phyloP scores from a whole-genome alignment of 2,113 vertebrate genomes.

The Calonectris borealis region DNA sequence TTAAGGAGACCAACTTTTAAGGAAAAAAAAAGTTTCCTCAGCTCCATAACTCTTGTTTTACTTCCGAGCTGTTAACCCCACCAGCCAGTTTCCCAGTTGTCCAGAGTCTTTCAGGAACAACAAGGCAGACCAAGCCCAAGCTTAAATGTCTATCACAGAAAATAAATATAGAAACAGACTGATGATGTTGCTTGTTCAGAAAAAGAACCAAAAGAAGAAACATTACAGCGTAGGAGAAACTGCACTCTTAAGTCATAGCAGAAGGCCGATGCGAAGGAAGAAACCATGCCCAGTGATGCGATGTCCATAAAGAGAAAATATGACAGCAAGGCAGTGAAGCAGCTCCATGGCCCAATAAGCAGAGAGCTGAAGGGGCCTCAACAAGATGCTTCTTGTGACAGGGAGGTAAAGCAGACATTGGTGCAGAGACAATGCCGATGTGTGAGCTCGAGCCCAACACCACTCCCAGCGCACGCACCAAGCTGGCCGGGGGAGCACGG shows the following conservation, averaged over 20 bases:
- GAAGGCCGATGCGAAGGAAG: neutral
- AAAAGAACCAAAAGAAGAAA: neutral
- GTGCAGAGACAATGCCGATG: neutral
- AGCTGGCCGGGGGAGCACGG: fast-evolving
- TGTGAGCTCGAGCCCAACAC: fast-evolving
- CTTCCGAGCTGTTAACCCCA: neutral
- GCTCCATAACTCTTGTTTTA: neutral
- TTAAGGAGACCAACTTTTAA: neutral
- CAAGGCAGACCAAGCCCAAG: neutral
- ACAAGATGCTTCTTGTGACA: neutral
- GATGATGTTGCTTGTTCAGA: neutral
- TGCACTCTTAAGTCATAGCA: neutral
- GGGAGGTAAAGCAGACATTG: fast-evolving
- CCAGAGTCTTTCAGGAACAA: neutral
- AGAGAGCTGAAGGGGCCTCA: neutral
- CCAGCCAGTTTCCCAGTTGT: neutral
- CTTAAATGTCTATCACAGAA: neutral
- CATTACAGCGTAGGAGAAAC: neutral
- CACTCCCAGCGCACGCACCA: fast-evolving
- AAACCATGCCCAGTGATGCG: neutral
- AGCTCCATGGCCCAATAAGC: neutral
- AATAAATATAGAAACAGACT: neutral
- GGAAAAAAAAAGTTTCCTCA: neutral
- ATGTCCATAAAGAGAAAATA: neutral
- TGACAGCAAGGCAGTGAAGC: neutral